phyloP scores from a whole-genome alignment of 53 echinoderm and acorn worm species.

The Luidia sarsii region DNA sequence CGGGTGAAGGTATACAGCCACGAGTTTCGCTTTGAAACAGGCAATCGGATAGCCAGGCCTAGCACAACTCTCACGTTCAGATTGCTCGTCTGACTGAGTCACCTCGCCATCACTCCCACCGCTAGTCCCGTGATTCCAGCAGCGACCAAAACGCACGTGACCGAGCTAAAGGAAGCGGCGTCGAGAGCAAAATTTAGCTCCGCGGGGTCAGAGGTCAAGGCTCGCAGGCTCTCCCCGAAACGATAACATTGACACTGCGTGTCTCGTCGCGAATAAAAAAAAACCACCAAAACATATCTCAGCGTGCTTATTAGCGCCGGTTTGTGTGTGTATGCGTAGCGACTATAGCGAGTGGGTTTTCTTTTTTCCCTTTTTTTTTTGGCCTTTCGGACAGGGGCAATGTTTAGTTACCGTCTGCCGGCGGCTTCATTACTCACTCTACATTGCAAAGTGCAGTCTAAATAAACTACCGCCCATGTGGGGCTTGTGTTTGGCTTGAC shows the following conservation, averaged over 20 bases:
- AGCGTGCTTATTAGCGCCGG: conserved; percentile 41
- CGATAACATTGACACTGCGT: conserved; percentile 21
- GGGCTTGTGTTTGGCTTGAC: conserved; percentile 25
- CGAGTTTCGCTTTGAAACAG: too few species aligned
- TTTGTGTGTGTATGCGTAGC: too few species aligned
- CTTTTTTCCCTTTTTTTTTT: too few species aligned
- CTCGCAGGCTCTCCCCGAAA: conserved; percentile 14
- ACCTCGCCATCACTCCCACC: too few species aligned
- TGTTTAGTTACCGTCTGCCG: conserved; percentile 50
- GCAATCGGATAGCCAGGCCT: too few species aligned
- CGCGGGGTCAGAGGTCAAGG: background rate
- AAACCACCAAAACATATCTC: conserved; percentile 26
- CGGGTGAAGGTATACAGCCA: too few species aligned
- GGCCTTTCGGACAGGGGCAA: background rate
- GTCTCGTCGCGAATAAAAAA: too few species aligned
- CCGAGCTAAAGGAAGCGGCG: background rate
- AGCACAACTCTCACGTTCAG: too few species aligned
- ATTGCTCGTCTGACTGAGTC: too few species aligned
- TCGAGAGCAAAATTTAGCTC: conserved; percentile 5
- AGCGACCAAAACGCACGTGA: background rate
- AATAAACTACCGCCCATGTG: conserved; percentile 20
- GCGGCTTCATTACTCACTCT: conserved; percentile 40
- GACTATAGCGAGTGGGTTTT: too few species aligned
- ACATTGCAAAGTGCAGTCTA: conserved; percentile 60
- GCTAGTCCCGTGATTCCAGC: too few species aligned